Conservation (phyloP, 2,113 vertebrate species). For the Hippocampus comes region DNA sequence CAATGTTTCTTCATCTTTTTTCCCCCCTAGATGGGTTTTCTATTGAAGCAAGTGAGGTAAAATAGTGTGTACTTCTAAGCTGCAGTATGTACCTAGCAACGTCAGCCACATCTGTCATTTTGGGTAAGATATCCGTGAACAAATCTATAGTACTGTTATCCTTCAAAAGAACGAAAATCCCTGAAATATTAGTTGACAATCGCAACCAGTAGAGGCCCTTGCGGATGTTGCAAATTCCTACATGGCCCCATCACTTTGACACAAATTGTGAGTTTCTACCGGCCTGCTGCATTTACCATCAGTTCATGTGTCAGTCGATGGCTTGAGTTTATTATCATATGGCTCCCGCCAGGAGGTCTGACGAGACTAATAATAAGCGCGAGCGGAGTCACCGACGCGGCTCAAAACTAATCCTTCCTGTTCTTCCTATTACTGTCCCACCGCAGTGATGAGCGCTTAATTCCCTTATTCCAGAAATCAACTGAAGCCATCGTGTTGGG, state of each 20-base stretch:
- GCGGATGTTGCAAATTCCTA: not conserved
- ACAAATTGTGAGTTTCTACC: slow-evolving; percentile 13
- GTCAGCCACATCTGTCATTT: not conserved
- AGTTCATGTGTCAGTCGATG: slow-evolving; percentile 24
- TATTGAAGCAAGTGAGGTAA: too few relatives aligned
- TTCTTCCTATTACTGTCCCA: slow-evolving; percentile 12
- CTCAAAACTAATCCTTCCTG: slow-evolving; percentile 24
- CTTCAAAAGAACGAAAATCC: not conserved
- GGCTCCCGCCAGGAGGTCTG: slow-evolving; percentile 24
- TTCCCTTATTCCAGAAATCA: not conserved
- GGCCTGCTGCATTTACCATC: slow-evolving; percentile 19
- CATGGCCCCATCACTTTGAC: slow-evolving; percentile 3
- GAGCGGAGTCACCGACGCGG: slow-evolving; percentile 18
- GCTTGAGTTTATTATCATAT: slow-evolving; percentile 45
- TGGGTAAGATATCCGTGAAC: not conserved
- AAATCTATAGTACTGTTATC: not conserved
- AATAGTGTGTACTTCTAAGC: too few relatives aligned
- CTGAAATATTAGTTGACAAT: not conserved
- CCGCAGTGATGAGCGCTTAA: slow-evolving; percentile 1
- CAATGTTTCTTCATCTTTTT: too few relatives aligned
- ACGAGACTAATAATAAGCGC: slow-evolving; percentile 40
- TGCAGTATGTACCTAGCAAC: not conserved
- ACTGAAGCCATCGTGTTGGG: not conserved
- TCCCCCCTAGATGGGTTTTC: too few relatives aligned
- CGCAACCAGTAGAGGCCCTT: not conserved